phyloP scores from a whole-genome alignment of 2,113 vertebrate genomes.

The Megaceryle maxima region DNA sequence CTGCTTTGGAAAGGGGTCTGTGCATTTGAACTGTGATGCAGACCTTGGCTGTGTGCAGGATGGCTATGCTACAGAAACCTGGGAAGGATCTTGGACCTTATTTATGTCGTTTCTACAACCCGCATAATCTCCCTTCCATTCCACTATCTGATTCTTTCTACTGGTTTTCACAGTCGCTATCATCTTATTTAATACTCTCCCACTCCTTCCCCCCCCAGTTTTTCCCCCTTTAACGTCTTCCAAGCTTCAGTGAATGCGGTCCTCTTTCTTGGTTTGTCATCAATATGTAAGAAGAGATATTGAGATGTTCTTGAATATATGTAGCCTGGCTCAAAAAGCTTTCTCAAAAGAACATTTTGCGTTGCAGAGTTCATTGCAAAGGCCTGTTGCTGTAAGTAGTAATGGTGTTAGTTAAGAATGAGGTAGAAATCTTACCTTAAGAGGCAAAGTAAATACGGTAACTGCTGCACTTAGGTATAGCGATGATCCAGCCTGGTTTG shows the following conservation, averaged over 20 bases:
- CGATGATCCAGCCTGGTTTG: background rate
- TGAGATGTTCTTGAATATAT: background rate
- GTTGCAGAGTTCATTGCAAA: background rate
- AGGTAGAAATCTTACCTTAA: background rate
- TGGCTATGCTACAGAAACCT: background rate
- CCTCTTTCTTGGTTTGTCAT: background rate
- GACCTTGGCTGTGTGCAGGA: background rate
- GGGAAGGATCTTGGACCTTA: background rate
- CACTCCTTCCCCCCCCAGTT: background rate
- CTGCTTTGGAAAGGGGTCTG: background rate
- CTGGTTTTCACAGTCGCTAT: background rate
- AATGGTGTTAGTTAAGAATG: background rate
- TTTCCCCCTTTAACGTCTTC: background rate
- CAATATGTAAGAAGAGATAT: background rate
- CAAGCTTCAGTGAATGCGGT: background rate
- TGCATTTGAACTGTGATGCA: background rate
- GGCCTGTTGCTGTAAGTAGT: background rate
- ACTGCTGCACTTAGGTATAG: background rate
- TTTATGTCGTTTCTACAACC: background rate
- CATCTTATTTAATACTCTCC: background rate
- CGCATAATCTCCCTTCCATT: background rate
- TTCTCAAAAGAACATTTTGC: background rate
- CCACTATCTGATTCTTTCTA: background rate
- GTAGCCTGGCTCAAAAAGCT: background rate
- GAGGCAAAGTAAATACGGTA: background rate